Evolutionary conservation across 2,888 invertebrate genomes (phyloP).

Genomic region (Marasmarcha lunaedactyla): DNA sequence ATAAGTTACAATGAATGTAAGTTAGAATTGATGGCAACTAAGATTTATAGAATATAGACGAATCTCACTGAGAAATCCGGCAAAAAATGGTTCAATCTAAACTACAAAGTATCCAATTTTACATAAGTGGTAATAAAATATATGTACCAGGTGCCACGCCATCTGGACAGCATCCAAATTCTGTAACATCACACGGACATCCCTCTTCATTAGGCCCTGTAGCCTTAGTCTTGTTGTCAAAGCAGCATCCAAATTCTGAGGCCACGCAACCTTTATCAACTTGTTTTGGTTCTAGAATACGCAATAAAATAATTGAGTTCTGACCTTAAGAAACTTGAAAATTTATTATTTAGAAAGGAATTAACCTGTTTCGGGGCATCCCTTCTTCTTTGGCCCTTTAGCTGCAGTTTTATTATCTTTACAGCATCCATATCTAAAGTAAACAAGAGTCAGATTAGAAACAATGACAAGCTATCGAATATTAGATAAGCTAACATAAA

Average conservation of each 20-base stretch:
- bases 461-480: neutral
- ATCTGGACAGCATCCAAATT: slow-evolving; percentile 83
- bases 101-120: no score
- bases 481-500: neutral
- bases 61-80: no score
- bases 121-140: no score
- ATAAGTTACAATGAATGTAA: no score
- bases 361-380: slow-evolving; percentile 55
- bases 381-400: slow-evolving; percentile 70
- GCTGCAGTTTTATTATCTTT: slow-evolving; percentile 76
- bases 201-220: slow-evolving; percentile 75
- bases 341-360: no score
- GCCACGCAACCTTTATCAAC: slow-evolving; percentile 51
- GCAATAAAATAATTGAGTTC: no score
- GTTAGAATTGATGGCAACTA: no score
- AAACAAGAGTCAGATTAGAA: no score
- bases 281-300: slow-evolving; percentile 3
- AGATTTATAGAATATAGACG: no score
- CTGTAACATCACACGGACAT: slow-evolving; percentile 71
- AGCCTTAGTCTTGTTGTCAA: slow-evolving; percentile 73
- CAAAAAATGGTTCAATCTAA: no score
- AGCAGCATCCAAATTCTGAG: slow-evolving; percentile 81
- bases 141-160: slow-evolving; percentile 74
- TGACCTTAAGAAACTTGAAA: no score
- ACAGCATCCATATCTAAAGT: slow-evolving; percentile 76